phyloP scores from a whole-genome alignment of 2,888 invertebrate species.

The Eugnorisma glareosa region DNA sequence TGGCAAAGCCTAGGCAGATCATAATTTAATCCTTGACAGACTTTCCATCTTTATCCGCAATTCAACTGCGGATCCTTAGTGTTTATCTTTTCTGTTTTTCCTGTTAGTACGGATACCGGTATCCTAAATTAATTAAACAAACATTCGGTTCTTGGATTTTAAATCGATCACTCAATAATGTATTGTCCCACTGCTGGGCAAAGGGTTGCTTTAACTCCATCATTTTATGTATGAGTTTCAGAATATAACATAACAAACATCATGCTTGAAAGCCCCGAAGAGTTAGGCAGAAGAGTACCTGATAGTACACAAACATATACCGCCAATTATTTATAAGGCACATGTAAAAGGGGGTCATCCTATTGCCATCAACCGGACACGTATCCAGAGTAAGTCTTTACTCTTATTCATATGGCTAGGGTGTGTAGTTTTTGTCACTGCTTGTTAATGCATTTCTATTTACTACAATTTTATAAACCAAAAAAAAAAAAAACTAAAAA shows the following conservation, averaged over 20 bases:
- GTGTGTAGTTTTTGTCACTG: background rate
- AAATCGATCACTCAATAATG: background rate
- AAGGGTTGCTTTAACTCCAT: background rate
- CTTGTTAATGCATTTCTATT: background rate
- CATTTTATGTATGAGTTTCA: background rate
- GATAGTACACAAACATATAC: background rate
- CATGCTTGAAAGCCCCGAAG: background rate
- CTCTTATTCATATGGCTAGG: too few relatives aligned
- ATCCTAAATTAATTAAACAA: slow-evolving; percentile 10
- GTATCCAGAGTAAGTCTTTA: background rate
- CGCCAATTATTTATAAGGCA: background rate
- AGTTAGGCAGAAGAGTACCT: background rate
- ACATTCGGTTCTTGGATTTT: background rate
- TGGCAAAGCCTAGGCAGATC: background rate
- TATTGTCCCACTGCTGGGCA: background rate
- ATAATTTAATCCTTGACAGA: background rate
- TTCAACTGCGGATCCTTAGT: background rate
- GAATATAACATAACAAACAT: background rate
- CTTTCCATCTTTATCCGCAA: background rate
- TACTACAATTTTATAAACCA: background rate
- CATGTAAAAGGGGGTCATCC: background rate
- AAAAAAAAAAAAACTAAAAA: background rate
- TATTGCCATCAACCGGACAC: background rate
- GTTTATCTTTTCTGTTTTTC: background rate
- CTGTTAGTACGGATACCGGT: slow-evolving; percentile 12